Percentiles rank a stretch among this genome's conserved stretches.
These are phyloP conservation scores for Pangasius djambal DNA, from an alignment of 2,797 vertebrate genomes.

Conservation along the genomic window DNA sequence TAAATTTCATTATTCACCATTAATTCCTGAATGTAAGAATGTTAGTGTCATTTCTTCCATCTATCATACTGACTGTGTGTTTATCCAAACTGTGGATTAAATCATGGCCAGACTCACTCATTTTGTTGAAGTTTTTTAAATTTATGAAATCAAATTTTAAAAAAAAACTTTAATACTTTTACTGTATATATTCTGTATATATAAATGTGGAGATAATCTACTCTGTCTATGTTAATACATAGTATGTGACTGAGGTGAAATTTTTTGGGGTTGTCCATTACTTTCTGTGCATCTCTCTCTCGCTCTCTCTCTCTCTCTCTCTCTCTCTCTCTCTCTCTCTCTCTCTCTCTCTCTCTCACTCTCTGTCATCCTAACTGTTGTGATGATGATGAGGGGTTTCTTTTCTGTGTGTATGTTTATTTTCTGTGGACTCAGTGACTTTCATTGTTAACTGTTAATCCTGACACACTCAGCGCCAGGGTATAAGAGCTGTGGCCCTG, in stretches of 20 bases:
- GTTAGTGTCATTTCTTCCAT: background rate
- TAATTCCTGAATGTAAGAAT: background rate
- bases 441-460: slow-evolving; percentile 77
- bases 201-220: background rate
- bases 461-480: slow-evolving; percentile 74
- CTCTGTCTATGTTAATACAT: background rate
- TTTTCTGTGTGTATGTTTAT: slow-evolving; percentile 68
- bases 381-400: slow-evolving; percentile 69
- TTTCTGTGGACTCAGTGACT: slow-evolving; percentile 72
- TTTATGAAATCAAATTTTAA: too few relatives aligned
- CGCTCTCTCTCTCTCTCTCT: background rate
- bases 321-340: background rate
- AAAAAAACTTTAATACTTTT: background rate
- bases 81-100: background rate
- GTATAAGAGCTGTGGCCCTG: slow-evolving; percentile 73
- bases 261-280: background rate
- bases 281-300: background rate
- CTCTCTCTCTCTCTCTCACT: background rate
- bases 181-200: background rate
- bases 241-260: background rate
- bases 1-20: background rate
- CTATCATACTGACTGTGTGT: background rate
- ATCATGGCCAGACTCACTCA: background rate
- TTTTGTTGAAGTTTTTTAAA: too few relatives aligned
- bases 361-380: slow-evolving; percentile 15